These are phyloP conservation scores for Amitus sp. DNA, from an alignment of 2,888 invertebrate species.

Conservation along the genomic window DNA sequence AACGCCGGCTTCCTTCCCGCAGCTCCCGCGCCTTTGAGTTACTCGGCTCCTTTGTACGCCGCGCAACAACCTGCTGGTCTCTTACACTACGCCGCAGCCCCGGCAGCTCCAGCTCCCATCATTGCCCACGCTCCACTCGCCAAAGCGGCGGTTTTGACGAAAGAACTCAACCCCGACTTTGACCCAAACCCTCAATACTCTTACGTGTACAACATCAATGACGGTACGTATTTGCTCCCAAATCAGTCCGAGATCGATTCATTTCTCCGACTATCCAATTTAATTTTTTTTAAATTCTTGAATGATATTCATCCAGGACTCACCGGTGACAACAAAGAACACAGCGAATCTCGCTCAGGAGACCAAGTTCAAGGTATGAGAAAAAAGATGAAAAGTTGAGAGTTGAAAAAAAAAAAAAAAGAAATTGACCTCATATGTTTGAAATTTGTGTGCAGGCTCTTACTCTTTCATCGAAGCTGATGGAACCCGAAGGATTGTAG, in stretches of 20 bases:
- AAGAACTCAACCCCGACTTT: conserved; percentile 37
- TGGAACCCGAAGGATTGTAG: conserved; percentile 51
- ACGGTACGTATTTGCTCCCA: no score
- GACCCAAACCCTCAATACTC: conserved; percentile 45
- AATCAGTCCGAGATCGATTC: no score
- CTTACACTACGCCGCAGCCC: conserved; percentile 4
- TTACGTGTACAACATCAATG: conserved; percentile 42
- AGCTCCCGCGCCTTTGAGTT: conserved; percentile 52
- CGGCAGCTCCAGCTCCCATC: conserved; percentile 5
- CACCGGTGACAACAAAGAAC: conserved; percentile 46
- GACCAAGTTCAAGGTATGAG: conserved; percentile 41
- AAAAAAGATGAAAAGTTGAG: no score
- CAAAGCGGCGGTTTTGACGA: conserved; percentile 34
- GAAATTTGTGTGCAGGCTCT: conserved; percentile 38
- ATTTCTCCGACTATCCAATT: no score
- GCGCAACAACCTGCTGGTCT: no score
- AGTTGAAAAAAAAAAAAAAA: no score
- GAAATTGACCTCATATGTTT: not conserved
- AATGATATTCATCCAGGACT: no score
- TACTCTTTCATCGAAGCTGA: conserved; percentile 54
- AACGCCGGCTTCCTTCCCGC: conserved; percentile 64
- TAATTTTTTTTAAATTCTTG: no score
- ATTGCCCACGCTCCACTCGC: not conserved
- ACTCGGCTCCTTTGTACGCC: conserved; percentile 12
- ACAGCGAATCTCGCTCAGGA: conserved; percentile 45